Evolutionary conservation across 2,113 vertebrate species (phyloP), one percentile per base, ranked within the genome.

Genomic region (Eolophus roseicapilla): DNA sequence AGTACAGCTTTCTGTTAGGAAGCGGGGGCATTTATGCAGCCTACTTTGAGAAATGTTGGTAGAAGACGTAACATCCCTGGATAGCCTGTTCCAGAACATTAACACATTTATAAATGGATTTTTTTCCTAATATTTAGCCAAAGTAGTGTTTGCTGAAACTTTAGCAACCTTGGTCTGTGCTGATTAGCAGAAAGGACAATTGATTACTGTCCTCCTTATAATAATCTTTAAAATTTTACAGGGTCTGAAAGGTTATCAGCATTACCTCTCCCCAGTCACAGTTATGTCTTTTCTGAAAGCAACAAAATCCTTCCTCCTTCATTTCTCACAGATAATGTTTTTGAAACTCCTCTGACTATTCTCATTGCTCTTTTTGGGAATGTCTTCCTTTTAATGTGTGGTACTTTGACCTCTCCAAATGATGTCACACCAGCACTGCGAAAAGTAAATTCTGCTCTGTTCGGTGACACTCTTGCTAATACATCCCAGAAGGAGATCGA

Each of bases 351-450:
- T 96, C 52, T 91, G 50, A 91, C 47, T 89, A 67, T 50, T 89
- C 69, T 75, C 24, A 47, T 29, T 79, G 43, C 14, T 68, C 60
- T 76, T 96, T 75, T 84, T 2, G 67, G 52, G 39, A 60, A 89
- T 31, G 59, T 75, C 81, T 89, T 84, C 43, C 55, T 94, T 71
- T 71, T 59, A 71, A 86, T 33, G 31, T n/a, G 35, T 84, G 69
- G 29, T 78, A 27, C 52, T 86, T 88, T 95, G 77, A 87, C 86
- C 73, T 95, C 84, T 92, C 47, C 62, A 87, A 82, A 84, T 60
- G 68, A 88, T 78, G 69, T 84, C 83, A 86, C 52, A 68, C 7
- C 50, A 88, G 60, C 62, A 77, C 39, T 50, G 65, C 33, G 60
- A 86, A 84, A 46, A 91, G 33, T 60, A 93, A 64, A 74, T 82